Evolutionary conservation across 1,140 invertebrate genomes (phyloP).

Genomic region (Formica selysi): DNA sequence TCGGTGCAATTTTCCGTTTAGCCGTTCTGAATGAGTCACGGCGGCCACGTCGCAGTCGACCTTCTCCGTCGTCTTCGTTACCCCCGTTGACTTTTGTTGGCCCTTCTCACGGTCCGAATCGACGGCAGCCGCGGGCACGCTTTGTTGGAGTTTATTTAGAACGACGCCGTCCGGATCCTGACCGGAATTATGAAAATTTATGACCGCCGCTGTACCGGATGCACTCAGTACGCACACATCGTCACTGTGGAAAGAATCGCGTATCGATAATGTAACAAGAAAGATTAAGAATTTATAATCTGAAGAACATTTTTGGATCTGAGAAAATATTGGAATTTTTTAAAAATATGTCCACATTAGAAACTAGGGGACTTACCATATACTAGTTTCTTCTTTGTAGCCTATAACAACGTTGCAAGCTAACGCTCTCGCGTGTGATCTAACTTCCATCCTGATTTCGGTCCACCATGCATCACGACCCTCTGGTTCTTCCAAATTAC

Average conservation of each 20-base stretch:
- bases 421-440: slow-evolving; percentile 95
- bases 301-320: neutral
- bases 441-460: slow-evolving; percentile 96
- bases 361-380: slow-evolving; percentile 89
- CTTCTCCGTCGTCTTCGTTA: slow-evolving; percentile 76
- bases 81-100: slow-evolving; percentile 61
- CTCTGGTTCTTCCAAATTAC: slow-evolving; percentile 94
- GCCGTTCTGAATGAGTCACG: slow-evolving; percentile 26
- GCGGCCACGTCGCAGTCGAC: slow-evolving; percentile 68
- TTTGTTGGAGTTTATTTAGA: slow-evolving; percentile 75
- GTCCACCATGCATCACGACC: slow-evolving; percentile 98
- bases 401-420: slow-evolving; percentile 98
- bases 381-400: slow-evolving; percentile 95
- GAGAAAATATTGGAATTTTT: neutral
- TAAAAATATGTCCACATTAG: neutral
- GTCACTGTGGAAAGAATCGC: slow-evolving; percentile 88
- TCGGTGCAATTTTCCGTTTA: slow-evolving; percentile 61
- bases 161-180: slow-evolving; percentile 79
- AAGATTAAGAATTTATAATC: neutral
- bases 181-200: slow-evolving; percentile 88
- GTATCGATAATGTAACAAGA: neutral
- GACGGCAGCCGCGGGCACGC: slow-evolving; percentile 71
- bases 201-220: slow-evolving; percentile 96
- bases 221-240: slow-evolving; percentile 98
- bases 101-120: slow-evolving; percentile 80